Conservation (phyloP, 2,888 invertebrate species). For the Pristionchus exspectatus region DNA sequence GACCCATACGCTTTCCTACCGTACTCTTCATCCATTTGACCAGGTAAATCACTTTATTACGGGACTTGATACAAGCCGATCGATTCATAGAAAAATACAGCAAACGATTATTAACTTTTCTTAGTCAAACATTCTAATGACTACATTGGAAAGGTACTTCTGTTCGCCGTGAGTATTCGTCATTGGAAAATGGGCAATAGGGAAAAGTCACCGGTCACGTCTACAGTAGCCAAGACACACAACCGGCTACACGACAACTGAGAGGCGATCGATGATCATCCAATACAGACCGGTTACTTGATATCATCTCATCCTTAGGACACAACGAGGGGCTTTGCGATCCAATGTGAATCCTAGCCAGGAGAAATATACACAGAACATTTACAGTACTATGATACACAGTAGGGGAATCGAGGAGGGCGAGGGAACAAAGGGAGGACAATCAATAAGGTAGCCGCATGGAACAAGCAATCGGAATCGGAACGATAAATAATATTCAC, state of each 20-base stretch:
- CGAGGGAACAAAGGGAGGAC: neutral
- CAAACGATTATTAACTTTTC: neutral
- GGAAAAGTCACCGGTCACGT: slow-evolving; percentile 25
- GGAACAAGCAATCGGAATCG: slow-evolving; percentile 7
- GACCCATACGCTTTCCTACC: neutral
- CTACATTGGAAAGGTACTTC: neutral
- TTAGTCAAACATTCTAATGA: neutral
- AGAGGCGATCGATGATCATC: neutral
- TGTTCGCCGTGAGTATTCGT: slow-evolving; percentile 1
- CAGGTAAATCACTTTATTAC: neutral
- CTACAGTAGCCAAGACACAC: slow-evolving; percentile 33
- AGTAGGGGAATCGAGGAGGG: neutral
- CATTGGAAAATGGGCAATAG: neutral
- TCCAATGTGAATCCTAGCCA: slow-evolving; percentile 16
- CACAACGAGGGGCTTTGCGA: neutral
- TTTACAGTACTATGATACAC: slow-evolving; percentile 42
- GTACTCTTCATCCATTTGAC: neutral
- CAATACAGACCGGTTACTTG: slow-evolving; percentile 14
- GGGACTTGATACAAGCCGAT: slow-evolving; percentile 39
- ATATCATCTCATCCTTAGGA: slow-evolving; percentile 18
- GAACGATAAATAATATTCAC: neutral
- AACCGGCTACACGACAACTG: slow-evolving; percentile 9
- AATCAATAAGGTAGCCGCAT: slow-evolving; percentile 1
- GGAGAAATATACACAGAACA: neutral
- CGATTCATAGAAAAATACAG: slow-evolving; percentile 14